Conservation (phyloP, 2,797 vertebrate species). For the Geotrypetes seraphini region DNA sequence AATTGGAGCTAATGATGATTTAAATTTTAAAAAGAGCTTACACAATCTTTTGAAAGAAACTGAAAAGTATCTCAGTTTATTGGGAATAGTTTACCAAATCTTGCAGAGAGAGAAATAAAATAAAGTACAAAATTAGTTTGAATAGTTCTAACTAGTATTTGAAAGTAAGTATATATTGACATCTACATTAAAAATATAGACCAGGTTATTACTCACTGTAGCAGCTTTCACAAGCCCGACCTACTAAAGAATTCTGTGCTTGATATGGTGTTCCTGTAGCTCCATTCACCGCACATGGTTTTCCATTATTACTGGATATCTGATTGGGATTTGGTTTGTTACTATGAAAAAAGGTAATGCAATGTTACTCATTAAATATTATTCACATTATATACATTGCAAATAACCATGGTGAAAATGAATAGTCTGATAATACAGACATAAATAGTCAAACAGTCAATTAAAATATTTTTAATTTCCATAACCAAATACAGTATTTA, state of each 20-base stretch:
- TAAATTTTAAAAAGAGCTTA: neutral
- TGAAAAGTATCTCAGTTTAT: neutral
- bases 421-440: too few relatives aligned
- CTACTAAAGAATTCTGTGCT: slow-evolving; percentile 60
- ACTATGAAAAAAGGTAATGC: slow-evolving; percentile 49
- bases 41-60: neutral
- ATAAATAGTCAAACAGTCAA: too few relatives aligned
- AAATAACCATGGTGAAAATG: too few relatives aligned
- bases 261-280: slow-evolving; percentile 71
- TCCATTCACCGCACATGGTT: slow-evolving; percentile 83
- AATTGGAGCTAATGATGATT: too few relatives aligned
- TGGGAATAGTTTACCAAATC: too few relatives aligned
- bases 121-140: neutral
- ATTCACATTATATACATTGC: too few relatives aligned
- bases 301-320: slow-evolving; percentile 83
- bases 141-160: neutral
- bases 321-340: slow-evolving; percentile 98
- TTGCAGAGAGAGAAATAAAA: neutral
- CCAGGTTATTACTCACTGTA: slow-evolving; percentile 69
- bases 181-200: neutral
- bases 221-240: slow-evolving; percentile 91
- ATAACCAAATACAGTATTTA: too few relatives aligned
- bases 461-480: too few relatives aligned
- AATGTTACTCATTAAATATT: too few relatives aligned
- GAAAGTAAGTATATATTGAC: neutral